Base-by-base conservation (phyloP, 2,113 vertebrate species). In the Mugil cephalus region DNA sequence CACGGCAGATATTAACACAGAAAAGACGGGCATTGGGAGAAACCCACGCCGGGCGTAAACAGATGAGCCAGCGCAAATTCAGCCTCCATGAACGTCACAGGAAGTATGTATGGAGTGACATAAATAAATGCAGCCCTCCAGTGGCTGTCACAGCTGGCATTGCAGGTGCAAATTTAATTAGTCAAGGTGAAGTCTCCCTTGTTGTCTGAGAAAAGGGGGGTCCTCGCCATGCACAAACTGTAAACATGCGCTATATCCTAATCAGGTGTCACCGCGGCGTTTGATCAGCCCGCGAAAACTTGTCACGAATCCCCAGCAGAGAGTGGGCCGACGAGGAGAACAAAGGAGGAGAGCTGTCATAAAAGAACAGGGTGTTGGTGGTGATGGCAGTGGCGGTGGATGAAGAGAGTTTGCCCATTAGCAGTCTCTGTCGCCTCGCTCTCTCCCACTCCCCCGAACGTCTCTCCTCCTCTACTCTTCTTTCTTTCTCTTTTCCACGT, bases 151-250 rank as follows among this genome's bases (percentile, higher is more conserved):
- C 90, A 93, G 91, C 92, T 92, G 93, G 92, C 85, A 87, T 91
- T 91, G 94, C 92, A 93, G 95, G 96, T 97, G 96, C 96, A 97
- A 95, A 96, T 97, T 96, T 97, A 98, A 98, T 98, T 97, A 97
- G 95, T 88, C 92, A 79, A 90, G 94, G 89, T 94, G 95, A 96
- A 95, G 94, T 93, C 94, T 94, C 94, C 95, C 94, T 93, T 95
- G 95, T 95, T 94, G 94, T 96, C 91, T 92, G 78, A 24, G 68
- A 63, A 55, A 58, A 13, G 61, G 72, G 90, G 87, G 91, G 92
- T 95, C 94, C 93, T 95, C 93, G 87, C 92, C 79, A 94, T 86
- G 94, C 93, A 94, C 94, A 92, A n/a, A 95, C 95, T 95, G 95
- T 96, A 96, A 97, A 97, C 95, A 97, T 94, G 93, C 93, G 93